Evolutionary conservation across 2,797 vertebrate genomes (phyloP).

Genomic region (Tapirus indicus): DNA sequence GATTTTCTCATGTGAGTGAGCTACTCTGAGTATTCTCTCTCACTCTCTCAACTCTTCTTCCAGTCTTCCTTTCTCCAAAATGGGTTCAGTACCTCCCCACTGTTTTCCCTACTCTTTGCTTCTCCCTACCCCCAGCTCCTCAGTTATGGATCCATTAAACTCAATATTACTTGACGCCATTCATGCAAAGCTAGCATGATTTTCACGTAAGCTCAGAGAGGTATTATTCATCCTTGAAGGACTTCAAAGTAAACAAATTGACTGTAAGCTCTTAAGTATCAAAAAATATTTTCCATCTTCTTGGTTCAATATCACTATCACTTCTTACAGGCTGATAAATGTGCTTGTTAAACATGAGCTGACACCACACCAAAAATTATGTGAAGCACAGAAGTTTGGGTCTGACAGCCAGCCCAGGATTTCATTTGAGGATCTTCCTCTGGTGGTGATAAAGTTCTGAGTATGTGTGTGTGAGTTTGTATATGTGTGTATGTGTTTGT

Average conservation of each 20-base stretch:
- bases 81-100: not conserved
- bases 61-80: not conserved
- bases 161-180: not conserved
- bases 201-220: not conserved
- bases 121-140: not conserved
- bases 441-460: not conserved
- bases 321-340: not conserved
- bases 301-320: not conserved
- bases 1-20: not conserved
- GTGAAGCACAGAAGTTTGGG: not conserved
- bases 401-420: not conserved
- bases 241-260: not conserved
- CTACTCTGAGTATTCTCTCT: not conserved
- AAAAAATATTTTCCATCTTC: not conserved
- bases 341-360: not conserved
- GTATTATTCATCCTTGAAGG: not conserved
- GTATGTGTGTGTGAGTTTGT: not conserved
- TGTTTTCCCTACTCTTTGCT: not conserved
- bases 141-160: not conserved
- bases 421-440: not conserved
- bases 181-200: not conserved
- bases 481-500: not conserved
- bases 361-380: not conserved
- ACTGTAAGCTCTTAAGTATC: not conserved
- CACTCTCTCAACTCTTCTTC: not conserved